Percentiles rank a stretch among this genome's conserved stretches.
Conservation (phyloP, 1,140 invertebrate genomes). For the Musca vetustissima region DNA sequence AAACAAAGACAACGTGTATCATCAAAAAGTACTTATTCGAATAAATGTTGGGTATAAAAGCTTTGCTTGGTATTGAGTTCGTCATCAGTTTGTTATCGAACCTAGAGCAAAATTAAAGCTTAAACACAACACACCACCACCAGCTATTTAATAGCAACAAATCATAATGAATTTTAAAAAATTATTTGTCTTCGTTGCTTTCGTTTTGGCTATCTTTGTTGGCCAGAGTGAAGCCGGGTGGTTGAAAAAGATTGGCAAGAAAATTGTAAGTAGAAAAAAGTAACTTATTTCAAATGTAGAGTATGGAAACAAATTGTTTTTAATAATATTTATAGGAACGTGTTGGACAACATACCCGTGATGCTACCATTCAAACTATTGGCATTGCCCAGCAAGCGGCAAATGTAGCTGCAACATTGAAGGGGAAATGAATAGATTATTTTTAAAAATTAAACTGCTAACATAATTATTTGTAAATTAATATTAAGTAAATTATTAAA, state of each 20-base stretch:
- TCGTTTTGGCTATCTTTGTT: constrained; percentile 40
- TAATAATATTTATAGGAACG: constrained; percentile 43
- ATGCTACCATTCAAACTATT: constrained; percentile 45
- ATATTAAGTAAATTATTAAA: too few relatives aligned
- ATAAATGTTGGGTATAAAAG: too few relatives aligned
- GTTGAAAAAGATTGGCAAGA: constrained; percentile 46
- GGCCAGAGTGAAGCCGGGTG: constrained; percentile 45
- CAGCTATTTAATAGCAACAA: constrained; percentile 9
- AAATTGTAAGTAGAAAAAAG: constrained; percentile 30
- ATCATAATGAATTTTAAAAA: constrained; percentile 53
- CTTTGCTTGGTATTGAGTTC: too few relatives aligned
- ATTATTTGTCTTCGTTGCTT: constrained; percentile 41
- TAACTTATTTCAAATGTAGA: too few relatives aligned
- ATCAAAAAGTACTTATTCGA: too few relatives aligned
- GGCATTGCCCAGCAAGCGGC: constrained; percentile 47
- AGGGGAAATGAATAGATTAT: background rate
- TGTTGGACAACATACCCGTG: constrained; percentile 43
- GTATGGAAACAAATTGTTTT: too few relatives aligned
- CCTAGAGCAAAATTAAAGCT: background rate
- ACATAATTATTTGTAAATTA: too few relatives aligned
- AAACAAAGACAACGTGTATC: too few relatives aligned
- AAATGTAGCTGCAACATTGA: constrained; percentile 44
- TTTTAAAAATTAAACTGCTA: too few relatives aligned
- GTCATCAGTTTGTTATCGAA: too few relatives aligned
- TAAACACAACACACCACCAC: too few relatives aligned